Base-by-base conservation (phyloP, 2,888 invertebrate genomes). In the Dendrolimus houi region DNA sequence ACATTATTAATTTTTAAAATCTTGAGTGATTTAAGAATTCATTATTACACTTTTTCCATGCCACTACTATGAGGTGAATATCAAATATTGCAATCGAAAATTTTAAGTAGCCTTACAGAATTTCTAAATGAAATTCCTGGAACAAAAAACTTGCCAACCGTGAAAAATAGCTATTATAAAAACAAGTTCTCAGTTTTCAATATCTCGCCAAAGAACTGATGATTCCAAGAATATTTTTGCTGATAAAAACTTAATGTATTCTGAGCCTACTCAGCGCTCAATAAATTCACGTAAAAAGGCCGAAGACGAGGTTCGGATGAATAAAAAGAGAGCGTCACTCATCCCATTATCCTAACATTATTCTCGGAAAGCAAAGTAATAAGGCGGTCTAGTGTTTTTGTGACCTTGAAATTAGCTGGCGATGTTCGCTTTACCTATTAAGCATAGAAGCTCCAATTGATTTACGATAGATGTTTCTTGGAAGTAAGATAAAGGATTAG, bases 251-350 rank as follows among this genome's bases (percentile, higher is more conserved):
- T 56, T 66, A 58, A 55, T 58, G 52, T 58, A 10, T 42, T 58
- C 55, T 14, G 55, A 53, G 63, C 61, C 58, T 54, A 60, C 60
- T 67, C 69, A 67, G 62, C 56, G 55, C 67, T 62, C 57, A 58
- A 62, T 60, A 60, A 57, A 59, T 47, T 12, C 47, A 47, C 47
- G 47, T 47, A 47, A 9, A 47, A 12, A 47, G 47, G 9, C 47
- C 12, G 10, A 47, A 47, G 47, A 9, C 9, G 47, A 47, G 47
- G 2, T 47, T 47, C 9, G 47, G 12, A 47, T 47, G 47, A 47
- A 47, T 47, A 47, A 47, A 47, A 47, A 47, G 47, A 47, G 47
- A 47, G 8, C 47, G 47, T 47, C 47, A 47, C 8, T 47, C 47
- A 47, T 47, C 47, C 47, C 7, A 47, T 47, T 47, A 47, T 47